These are phyloP conservation scores for Lytechinus pictus DNA, from an alignment of 35 echinoderm and acorn worm genomes.

Conservation along the genomic window DNA sequence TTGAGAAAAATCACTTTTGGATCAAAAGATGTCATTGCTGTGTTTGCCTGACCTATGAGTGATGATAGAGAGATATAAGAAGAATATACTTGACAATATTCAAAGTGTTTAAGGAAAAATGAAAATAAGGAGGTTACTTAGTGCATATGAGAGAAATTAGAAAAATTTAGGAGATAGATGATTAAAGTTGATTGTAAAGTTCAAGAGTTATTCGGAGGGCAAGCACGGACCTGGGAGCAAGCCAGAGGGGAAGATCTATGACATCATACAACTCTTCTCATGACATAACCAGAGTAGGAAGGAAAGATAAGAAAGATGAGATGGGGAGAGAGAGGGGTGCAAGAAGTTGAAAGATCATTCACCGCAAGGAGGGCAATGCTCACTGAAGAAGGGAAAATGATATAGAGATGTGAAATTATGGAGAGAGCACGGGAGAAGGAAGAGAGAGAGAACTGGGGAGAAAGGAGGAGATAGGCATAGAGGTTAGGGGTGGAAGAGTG, in stretches of 20 bases:
- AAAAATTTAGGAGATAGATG: background rate
- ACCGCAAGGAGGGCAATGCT: background rate
- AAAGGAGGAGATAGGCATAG: background rate
- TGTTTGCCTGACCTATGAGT: background rate
- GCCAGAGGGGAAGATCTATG: background rate
- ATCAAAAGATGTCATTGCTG: background rate
- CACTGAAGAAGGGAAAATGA: background rate
- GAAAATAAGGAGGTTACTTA: background rate
- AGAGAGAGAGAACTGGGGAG: background rate
- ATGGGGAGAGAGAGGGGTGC: background rate
- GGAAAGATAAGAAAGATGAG: background rate
- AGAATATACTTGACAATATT: background rate
- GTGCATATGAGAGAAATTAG: background rate
- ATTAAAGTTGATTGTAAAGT: background rate
- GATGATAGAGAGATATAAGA: background rate
- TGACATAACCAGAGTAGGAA: background rate
- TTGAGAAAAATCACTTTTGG: background rate
- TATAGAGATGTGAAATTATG: background rate
- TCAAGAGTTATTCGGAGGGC: background rate
- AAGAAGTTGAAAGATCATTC: slow-evolving; percentile 1
- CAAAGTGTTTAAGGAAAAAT: background rate
- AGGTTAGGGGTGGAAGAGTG: background rate
- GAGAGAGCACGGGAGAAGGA: background rate
- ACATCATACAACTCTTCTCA: background rate
- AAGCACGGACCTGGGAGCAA: background rate